Conservation (phyloP, 2,888 invertebrate species). For the Drosophila macrospina region DNA sequence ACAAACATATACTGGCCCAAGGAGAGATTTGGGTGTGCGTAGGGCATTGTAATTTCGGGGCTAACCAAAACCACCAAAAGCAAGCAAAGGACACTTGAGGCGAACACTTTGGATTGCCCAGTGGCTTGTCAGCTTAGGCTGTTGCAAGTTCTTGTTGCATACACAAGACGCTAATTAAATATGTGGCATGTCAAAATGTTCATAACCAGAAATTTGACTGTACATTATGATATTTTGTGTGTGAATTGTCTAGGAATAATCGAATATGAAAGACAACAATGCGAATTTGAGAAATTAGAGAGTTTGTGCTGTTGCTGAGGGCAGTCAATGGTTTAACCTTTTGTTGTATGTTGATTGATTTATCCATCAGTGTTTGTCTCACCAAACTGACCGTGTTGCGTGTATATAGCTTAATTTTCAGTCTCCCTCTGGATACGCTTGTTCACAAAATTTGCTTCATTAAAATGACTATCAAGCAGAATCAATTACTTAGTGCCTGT, state of each 20-base stretch:
- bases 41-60: constrained; percentile 41
- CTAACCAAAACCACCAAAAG: constrained; percentile 29
- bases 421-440: constrained; percentile 1
- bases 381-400: neutral
- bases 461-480: constrained; percentile 18
- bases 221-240: constrained; percentile 42
- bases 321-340: constrained; percentile 32
- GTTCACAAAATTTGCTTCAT: constrained; percentile 21
- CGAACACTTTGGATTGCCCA: constrained; percentile 23
- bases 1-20: constrained; percentile 8
- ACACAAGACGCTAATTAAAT: constrained; percentile 59
- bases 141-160: constrained; percentile 15
- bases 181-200: constrained; percentile 47
- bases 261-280: neutral
- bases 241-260: constrained; percentile 9
- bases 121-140: neutral
- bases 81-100: constrained; percentile 36
- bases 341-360: constrained; percentile 21
- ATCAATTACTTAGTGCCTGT: constrained; percentile 40
- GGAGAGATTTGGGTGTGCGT: constrained; percentile 4
- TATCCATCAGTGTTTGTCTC: constrained; percentile 6
- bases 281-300: neutral
- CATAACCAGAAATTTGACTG: constrained; percentile 21
- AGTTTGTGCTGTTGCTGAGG: constrained; percentile 10
- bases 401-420: constrained; percentile 6